A percentile compares a stretch with the other conserved stretches of the same genome.
These are phyloP conservation scores for Deroplatys truncata DNA, from an alignment of 2,888 invertebrate species.

Conservation along the genomic window DNA sequence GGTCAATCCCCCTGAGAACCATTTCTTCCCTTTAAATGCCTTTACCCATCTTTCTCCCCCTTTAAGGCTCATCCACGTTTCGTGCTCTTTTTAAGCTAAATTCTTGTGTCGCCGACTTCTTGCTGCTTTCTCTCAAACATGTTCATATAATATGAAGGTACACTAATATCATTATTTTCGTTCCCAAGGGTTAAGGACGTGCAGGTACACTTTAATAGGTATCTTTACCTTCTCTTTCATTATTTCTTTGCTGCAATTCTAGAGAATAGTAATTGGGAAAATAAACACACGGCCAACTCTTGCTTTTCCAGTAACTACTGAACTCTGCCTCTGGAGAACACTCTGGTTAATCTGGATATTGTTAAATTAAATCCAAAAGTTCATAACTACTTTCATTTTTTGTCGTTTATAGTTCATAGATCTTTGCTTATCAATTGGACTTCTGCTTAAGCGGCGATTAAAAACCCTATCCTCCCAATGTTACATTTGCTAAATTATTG, in stretches of 20 bases:
- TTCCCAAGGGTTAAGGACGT: neutral
- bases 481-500: no score
- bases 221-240: neutral
- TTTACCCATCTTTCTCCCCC: neutral
- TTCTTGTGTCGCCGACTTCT: neutral
- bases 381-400: no score
- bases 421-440: no score
- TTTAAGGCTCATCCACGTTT: neutral
- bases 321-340: no score
- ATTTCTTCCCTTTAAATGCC: neutral
- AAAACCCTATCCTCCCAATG: no score
- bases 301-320: no score
- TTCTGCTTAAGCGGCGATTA: no score
- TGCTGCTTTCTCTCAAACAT: neutral
- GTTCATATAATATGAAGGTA: neutral
- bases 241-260: neutral
- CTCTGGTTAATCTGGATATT: no score
- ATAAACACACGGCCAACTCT: no score
- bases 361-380: no score
- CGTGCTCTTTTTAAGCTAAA: neutral
- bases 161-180: neutral
- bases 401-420: no score
- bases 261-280: neutral
- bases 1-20: neutral
- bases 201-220: neutral